phyloP scores from a whole-genome alignment of 2,888 invertebrate genomes.

The Melanchra persicariae region DNA sequence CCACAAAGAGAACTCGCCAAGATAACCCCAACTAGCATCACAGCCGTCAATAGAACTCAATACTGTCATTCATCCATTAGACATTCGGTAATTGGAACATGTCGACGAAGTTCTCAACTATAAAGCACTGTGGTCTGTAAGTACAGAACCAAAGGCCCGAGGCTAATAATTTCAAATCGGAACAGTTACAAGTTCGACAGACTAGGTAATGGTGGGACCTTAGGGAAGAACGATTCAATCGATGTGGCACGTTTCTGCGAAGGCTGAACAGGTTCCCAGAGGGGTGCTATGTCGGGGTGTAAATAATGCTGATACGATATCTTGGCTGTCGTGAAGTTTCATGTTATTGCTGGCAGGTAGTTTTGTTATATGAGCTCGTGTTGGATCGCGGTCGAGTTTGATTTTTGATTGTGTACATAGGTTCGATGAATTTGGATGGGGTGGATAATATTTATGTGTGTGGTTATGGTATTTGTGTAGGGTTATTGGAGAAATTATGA shows the following conservation, averaged over 20 bases:
- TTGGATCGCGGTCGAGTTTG: neutral
- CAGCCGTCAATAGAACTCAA: constrained; percentile 35
- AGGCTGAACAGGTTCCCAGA: constrained; percentile 41
- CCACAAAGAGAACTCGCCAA: constrained; percentile 16
- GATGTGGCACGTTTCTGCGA: constrained; percentile 59
- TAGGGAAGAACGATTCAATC: constrained; percentile 70
- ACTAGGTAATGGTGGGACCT: constrained; percentile 72
- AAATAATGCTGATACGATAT: constrained; percentile 63
- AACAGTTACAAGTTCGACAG: constrained; percentile 73
- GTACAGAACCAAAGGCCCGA: constrained; percentile 53
- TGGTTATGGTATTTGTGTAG: neutral
- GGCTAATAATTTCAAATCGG: constrained; percentile 77
- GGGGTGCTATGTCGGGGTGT: constrained; percentile 51
- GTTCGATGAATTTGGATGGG: neutral
- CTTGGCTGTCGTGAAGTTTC: constrained; percentile 55
- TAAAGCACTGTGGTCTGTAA: constrained; percentile 53
- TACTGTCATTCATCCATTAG: constrained; percentile 58
- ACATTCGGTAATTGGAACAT: constrained; percentile 65
- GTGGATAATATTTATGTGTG: constrained; percentile 9
- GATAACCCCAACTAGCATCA: constrained; percentile 23
- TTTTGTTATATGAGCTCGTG: constrained; percentile 42
- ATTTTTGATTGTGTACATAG: constrained; percentile 2
- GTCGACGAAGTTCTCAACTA: constrained; percentile 61
- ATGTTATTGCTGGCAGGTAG: constrained; percentile 48
- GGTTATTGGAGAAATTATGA: neutral